These are phyloP conservation scores for Cyphotilapia sp. DNA, from an alignment of 2,113 vertebrate genomes.

Conservation along the genomic window DNA sequence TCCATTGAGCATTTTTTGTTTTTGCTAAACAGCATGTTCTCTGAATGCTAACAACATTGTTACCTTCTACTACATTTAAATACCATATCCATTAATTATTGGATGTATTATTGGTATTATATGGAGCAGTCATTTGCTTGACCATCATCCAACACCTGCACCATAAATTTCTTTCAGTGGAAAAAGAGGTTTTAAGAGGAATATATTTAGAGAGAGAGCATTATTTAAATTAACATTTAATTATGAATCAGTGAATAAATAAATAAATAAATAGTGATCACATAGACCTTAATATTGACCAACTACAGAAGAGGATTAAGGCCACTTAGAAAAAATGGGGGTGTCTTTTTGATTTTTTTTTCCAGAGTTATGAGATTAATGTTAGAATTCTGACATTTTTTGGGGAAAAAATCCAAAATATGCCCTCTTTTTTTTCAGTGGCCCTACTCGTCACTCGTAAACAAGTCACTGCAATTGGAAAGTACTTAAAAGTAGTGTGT, in stretches of 20 bases:
- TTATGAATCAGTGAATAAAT: not conserved
- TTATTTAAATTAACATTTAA: not conserved
- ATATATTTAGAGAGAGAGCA: not conserved
- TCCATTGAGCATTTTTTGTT: not conserved
- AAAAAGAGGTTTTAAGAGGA: not conserved
- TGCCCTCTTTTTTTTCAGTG: not conserved
- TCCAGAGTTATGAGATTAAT: not conserved
- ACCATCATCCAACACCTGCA: not conserved
- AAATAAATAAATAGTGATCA: not conserved
- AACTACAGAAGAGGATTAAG: too few relatives aligned
- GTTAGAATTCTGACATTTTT: not conserved
- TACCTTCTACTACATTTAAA: not conserved
- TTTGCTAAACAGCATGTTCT: not conserved
- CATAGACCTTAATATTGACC: not conserved
- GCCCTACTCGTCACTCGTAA: accelerated
- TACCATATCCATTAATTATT: not conserved
- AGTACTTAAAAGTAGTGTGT: not conserved
- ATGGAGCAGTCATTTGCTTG: not conserved
- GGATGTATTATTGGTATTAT: not conserved
- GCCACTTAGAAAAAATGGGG: too few relatives aligned
- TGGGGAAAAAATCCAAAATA: accelerated
- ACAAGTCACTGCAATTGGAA: not conserved
- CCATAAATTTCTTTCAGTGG: not conserved
- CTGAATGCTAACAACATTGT: not conserved
- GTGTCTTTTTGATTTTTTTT: too few relatives aligned